phyloP scores from a whole-genome alignment of 1,140 invertebrate genomes.

The Drosophila triauraria region DNA sequence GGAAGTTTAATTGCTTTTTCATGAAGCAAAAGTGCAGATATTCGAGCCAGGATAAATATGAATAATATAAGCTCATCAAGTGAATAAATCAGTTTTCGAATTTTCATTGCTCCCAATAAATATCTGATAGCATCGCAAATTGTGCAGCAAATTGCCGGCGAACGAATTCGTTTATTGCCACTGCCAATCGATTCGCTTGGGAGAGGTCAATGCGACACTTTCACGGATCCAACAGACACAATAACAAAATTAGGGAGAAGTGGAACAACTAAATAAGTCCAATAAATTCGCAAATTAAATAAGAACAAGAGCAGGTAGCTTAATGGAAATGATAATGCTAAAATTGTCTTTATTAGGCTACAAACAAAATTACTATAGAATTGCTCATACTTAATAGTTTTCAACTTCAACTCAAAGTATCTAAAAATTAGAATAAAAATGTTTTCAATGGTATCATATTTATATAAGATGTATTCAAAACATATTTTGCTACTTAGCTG shows the following conservation, averaged over 20 bases:
- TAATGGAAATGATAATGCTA: neutral
- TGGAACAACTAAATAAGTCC: neutral
- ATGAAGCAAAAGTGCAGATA: neutral
- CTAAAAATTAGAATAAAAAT: no score
- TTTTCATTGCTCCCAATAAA: conserved; percentile 13
- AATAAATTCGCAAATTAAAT: neutral
- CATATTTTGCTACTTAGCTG: no score
- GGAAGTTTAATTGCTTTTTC: conserved; percentile 12
- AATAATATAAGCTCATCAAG: conserved; percentile 20
- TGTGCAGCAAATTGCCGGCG: conserved; percentile 23
- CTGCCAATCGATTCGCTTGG: conserved; percentile 38
- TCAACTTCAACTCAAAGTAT: no score
- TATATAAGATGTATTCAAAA: neutral
- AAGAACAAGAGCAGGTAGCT: neutral
- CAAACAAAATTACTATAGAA: no score
- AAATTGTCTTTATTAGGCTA: no score
- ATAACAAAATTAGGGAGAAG: neutral
- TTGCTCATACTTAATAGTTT: no score
- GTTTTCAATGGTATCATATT: no score
- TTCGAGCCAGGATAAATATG: conserved; percentile 1
- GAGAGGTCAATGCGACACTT: conserved; percentile 20
- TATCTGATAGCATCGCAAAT: conserved; percentile 39
- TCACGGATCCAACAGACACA: conserved; percentile 6
- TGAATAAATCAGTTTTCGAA: conserved; percentile 26
- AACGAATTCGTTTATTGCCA: conserved; percentile 40